Evolutionary conservation across 2,888 invertebrate species (phyloP).

Genomic region (Drosophila mimetica): DNA sequence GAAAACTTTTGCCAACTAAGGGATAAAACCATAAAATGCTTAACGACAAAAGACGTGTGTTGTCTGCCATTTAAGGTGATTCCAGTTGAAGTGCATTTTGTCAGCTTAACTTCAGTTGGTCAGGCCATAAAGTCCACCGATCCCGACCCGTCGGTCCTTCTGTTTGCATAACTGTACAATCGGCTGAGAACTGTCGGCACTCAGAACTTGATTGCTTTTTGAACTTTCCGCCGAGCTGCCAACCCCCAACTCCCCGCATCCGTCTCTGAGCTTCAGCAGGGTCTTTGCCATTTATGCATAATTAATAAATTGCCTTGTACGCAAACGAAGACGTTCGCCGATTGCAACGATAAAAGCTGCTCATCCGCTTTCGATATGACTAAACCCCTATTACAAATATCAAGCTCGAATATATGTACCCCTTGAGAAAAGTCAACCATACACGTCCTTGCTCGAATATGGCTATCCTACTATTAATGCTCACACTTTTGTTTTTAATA

Average conservation of each 20-base stretch:
- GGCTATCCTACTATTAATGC: too few relatives aligned
- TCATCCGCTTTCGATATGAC: conserved; percentile 11
- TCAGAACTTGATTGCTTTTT: conserved; percentile 69
- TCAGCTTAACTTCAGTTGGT: conserved; percentile 57
- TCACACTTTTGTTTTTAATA: too few relatives aligned
- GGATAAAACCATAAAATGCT: conserved; percentile 18
- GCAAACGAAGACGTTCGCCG: conserved; percentile 49
- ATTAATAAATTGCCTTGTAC: conserved; percentile 75
- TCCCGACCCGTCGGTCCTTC: conserved; percentile 22
- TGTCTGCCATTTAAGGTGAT: conserved; percentile 65
- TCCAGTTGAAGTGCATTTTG: conserved; percentile 67
- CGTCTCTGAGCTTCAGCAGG: neutral
- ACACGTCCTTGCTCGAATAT: too few relatives aligned
- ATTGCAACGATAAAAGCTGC: conserved; percentile 37
- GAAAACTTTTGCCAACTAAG: conserved; percentile 39
- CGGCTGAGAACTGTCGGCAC: conserved; percentile 57
- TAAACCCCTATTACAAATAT: neutral
- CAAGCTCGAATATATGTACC: neutral
- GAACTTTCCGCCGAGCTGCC: conserved; percentile 61
- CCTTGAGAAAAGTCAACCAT: neutral
- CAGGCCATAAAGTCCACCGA: conserved; percentile 41
- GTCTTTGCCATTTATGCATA: conserved; percentile 70
- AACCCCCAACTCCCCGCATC: conserved; percentile 5
- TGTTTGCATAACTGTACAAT: conserved; percentile 61
- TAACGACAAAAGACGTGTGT: conserved; percentile 50